Base-by-base conservation (phyloP, 2,113 vertebrate genomes). In the Felis catus region DNA sequence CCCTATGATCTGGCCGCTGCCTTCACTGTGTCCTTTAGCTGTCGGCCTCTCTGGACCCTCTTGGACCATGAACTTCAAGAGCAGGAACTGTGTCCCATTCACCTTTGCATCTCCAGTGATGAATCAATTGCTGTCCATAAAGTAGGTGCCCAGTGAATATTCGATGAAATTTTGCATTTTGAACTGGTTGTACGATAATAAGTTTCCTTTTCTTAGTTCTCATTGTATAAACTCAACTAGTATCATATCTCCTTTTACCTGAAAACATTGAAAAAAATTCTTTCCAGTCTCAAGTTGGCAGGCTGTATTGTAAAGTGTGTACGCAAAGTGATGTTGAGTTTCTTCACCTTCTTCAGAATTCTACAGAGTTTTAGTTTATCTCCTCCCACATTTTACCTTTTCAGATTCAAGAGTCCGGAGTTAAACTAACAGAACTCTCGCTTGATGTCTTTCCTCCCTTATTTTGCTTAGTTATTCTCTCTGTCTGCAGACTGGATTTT, bases 141-240 rank as follows among this genome's bases (percentile, higher is more conserved):
- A 88, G 45, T 71, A 36, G 58, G 58, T 91, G n/a, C 36, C 15
- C 19, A 55, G 66, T 70, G 63, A 95, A 58, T 45, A 14, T 76
- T 90, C 63, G 25, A 36, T 81, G 41, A 74, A 4, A 14, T 39
- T 70, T 39, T 74, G 33, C 14, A 2, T 68, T 87, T 92, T 61
- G 45, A 87, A 78, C 27, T 83, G 66, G 5, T 83, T 48, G 7
- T 80, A 51, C 8, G 39, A 58, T 10, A 41, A 66, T 78, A 10
- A 71, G 33, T 89, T 76, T 73, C 14, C 27, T 88, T n/a, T 86
- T 92, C 48, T 79, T 73, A 71, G 16, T 79, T 88, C n/a, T 88
- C 68, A 66, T 9, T 25, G 3, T 61, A 12, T 65, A 65, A 45
- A 70, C 29, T 53, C 16, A 18, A 36, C 16, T 70, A n/a, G 58